Base-by-base conservation (phyloP, 2,888 invertebrate species). In the Exocentrus adspersus region DNA sequence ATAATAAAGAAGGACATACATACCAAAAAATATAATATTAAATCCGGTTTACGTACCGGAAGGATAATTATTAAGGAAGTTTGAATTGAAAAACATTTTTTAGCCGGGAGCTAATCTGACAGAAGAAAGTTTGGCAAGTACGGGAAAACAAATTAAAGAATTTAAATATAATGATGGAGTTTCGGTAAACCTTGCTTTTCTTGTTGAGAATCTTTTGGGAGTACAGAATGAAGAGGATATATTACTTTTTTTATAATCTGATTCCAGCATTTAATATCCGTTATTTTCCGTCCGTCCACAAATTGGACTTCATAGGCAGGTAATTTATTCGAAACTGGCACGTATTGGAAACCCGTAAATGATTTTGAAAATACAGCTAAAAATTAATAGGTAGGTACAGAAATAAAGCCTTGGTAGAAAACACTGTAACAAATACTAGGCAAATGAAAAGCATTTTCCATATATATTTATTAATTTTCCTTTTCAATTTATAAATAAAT, bases 31-130 rank as follows among this genome's bases (percentile, higher is more conserved):
- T 37, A 37, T 37, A 37, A 37, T 37, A 37, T 37, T 37, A 37
- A 37, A 37, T 37, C 37, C 37, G 14, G 37, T 37, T 37, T 37
- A 37, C 37, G 37, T 9, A 14, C 37, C 37, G 37, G 37, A 37
- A n/a, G 37, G 37, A 37, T 37, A 32, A 32, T 32, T n/a, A 37
- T 37, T 37, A 37, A n/a, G 37, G 37, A 37, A 37, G 37, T 37
- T 24, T 37, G 37, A 12, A 37, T 37, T 37, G 37, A 37, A 37
- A 32, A 37, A 37, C 37, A 37, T n/a, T 37, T 37, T 37, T 37
- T 37, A 37, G 37, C 37, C 37, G 37, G 12, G 14, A 14, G 37
- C 37, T 37, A 37, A 37, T 37, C 37, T 14, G 37, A 37, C 37
- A 37, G n/a, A 37, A 14, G n/a, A 12, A 37, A 37, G 37, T 37